Evolutionary conservation across 1,140 invertebrate genomes (phyloP), one percentile per base, ranked within the genome.

Genomic region (Bombus difficillimus): DNA sequence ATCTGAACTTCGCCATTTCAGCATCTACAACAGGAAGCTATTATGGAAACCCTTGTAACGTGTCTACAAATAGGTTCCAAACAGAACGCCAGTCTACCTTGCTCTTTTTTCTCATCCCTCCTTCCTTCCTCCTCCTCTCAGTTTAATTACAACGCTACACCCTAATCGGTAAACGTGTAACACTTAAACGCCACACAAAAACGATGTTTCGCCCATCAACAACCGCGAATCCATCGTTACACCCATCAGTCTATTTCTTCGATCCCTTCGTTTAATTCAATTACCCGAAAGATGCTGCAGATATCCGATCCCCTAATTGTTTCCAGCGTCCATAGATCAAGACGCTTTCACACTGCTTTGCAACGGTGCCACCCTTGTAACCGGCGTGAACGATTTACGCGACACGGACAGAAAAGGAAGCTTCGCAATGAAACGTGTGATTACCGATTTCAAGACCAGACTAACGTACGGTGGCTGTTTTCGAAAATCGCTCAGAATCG

Each of bases 351-450:
- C 39, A 10, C 18, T 53, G 6, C 2, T 22, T 32, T 9, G 8
- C 9, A 25, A 9, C 32, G 22, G 8, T n/a, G 15, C 13, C 8
- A 10, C 5, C 41, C 39, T 28, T 25, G 41, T 13, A n/a, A 32
- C 25, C 18, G 12, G 9, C 18, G 8, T 41, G 41, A 32, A 32
- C 66, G 72, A 64, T 64, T 64, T 47, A 13, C 81, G 32, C 25
- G 80, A 82, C 68, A 62, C 39, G 39, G 25, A 73, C 25, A 37
- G 53, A 43, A 32, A 57, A 25, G 12, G 59, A 37, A 9, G 28
- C 57, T n/a, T 10, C 22, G 37, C 57, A 82, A 82, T 41, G 80
- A 82, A n/a, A 32, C 69, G 80, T 43, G 80, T 53, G 47, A 53
- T 53, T 22, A 81, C 73, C 57, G 34, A 53, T 64, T 64, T 43